Evolutionary conservation across 2,113 vertebrate species (phyloP).

Genomic region (Brienomyrus brachyistius): DNA sequence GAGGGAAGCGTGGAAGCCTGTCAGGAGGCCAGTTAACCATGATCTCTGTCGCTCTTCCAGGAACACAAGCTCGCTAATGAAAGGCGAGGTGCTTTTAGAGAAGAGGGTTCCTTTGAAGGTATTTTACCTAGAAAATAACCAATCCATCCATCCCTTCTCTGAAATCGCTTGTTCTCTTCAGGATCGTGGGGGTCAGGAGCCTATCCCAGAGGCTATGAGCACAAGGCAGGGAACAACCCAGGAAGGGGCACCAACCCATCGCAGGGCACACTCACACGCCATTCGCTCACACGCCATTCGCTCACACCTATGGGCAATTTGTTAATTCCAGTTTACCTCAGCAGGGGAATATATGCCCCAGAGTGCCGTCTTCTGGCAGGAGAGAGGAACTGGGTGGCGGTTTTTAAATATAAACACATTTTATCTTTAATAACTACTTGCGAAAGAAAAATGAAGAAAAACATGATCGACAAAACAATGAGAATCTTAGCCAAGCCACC

Average conservation of each 20-base stretch:
- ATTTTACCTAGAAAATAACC: background rate
- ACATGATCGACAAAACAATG: background rate
- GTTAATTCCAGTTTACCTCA: background rate
- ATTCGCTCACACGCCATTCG: background rate
- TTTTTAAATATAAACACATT: background rate
- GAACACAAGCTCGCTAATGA: background rate
- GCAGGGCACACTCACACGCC: background rate
- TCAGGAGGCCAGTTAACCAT: background rate
- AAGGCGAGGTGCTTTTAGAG: background rate
- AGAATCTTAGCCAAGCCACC: background rate
- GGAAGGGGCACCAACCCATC: background rate
- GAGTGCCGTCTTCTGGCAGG: background rate
- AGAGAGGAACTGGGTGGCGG: background rate
- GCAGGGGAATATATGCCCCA: background rate
- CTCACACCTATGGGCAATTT: background rate
- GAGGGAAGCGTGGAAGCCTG: constrained; percentile 21
- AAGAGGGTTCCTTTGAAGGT: background rate
- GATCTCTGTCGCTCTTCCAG: background rate
- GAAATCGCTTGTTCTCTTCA: background rate
- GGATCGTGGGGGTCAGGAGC: background rate
- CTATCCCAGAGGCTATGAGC: background rate
- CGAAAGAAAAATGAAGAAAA: background rate
- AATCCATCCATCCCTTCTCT: background rate
- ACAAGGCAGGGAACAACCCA: background rate
- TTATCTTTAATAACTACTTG: background rate